A percentile compares a stretch with the other conserved stretches of the same genome.
These are phyloP conservation scores for Sericinus montela DNA, from an alignment of 2,888 invertebrate species.

Conservation along the genomic window DNA sequence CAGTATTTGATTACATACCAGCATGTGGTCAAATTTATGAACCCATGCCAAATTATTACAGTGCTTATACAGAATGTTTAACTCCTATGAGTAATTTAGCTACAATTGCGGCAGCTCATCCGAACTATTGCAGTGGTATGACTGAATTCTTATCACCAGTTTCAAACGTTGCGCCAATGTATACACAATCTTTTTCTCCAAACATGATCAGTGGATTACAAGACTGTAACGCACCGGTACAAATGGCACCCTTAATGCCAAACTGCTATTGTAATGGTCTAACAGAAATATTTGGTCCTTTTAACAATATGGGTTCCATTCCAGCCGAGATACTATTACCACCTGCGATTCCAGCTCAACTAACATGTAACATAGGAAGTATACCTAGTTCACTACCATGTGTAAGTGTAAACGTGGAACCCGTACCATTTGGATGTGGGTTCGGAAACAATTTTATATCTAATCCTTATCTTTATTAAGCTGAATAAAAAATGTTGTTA, in stretches of 20 bases:
- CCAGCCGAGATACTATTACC: slow-evolving; percentile 39
- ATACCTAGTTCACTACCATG: slow-evolving; percentile 33
- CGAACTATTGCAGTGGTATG: slow-evolving; percentile 4
- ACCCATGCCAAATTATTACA: slow-evolving; percentile 22
- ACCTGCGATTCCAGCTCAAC: slow-evolving; percentile 40
- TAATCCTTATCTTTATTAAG: slow-evolving; percentile 28
- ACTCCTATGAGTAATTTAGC: slow-evolving; percentile 2
- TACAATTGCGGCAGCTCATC: neutral
- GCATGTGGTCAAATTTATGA: slow-evolving; percentile 22
- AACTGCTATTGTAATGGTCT: slow-evolving; percentile 23
- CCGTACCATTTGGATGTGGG: slow-evolving; percentile 26
- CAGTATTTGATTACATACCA: slow-evolving; percentile 17
- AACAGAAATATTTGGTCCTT: slow-evolving; percentile 17
- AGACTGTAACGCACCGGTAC: slow-evolving; percentile 18
- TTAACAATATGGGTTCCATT: slow-evolving; percentile 22
- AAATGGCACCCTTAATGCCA: slow-evolving; percentile 18
- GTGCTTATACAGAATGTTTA: slow-evolving; percentile 9
- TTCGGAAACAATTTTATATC: slow-evolving; percentile 22
- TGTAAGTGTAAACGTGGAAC: slow-evolving; percentile 39
- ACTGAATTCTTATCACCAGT: slow-evolving; percentile 6
- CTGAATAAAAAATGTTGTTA: slow-evolving; percentile 13
- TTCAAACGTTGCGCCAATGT: neutral
- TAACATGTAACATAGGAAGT: slow-evolving; percentile 39
- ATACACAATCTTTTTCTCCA: slow-evolving; percentile 1
- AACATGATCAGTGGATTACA: slow-evolving; percentile 13